Base-by-base conservation (phyloP, 2,797 vertebrate genomes). In the Pangasius djambal region DNA sequence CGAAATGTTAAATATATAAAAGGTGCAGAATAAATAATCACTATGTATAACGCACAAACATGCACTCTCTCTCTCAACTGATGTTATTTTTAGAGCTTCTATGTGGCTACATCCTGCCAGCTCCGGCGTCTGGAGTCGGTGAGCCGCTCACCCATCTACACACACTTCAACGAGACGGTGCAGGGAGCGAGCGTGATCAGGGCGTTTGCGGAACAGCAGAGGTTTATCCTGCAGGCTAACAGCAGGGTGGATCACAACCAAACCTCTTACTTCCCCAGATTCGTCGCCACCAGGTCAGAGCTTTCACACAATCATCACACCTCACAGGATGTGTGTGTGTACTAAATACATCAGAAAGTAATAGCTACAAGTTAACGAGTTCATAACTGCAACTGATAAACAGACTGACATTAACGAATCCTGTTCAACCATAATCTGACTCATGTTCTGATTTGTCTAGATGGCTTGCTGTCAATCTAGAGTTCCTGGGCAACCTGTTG, bases 101-200 rank as follows among this genome's bases (percentile, higher is more conserved):
- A 99, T 0, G 96, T 99, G 81, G 97, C 95, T 94, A 98, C 97
- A 90, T 98, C 98, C 22, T 98, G 99, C 94, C 99, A 99, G 94
- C 96, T 99, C 94, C 97, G 97, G 89, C 96, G 98, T 86, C 92
- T 97, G 89, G 98, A 99, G 94, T 97, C 98, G 0, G 96, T 97
- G 91, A 97, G 97, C 94, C 97, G 97, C 93, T 99, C 99, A 0
- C 97, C 97, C 44, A 96, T 99, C 93, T 99, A 98, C 92, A 98
- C 98, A 85, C 97, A 99, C 91, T 96, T 99, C 94, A 98, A 97
- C 0, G 98, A 99, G 96, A 98, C 97, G 0, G 97, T 98, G 90
- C 98, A 98, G 90, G 99, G 98, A n/a, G 95, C 95, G 67, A 94
- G 95, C 0, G 96, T 99, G 92, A 97, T 99, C 93, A 96, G 98